phyloP scores from a whole-genome alignment of 2,888 invertebrate species.

The Erannis defoliaria region DNA sequence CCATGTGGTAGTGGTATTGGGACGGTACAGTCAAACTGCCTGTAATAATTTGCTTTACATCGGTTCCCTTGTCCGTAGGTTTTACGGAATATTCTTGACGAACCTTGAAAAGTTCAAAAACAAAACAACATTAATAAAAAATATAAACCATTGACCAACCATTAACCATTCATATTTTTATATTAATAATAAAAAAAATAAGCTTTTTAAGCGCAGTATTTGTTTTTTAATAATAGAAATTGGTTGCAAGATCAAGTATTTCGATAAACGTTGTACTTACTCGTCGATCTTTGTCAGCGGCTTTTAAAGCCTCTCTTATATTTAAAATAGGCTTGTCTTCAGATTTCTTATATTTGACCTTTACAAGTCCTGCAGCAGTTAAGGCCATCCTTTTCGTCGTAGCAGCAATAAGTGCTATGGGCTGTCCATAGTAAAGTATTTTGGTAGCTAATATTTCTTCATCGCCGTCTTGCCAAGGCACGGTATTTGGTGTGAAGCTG shows the following conservation, averaged over 20 bases:
- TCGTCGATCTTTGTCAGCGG: slow-evolving; percentile 73
- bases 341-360: slow-evolving; percentile 84
- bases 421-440: slow-evolving; percentile 90
- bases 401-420: slow-evolving; percentile 91
- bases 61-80: slow-evolving; percentile 68
- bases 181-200: too few species aligned
- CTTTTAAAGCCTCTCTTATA: slow-evolving; percentile 81
- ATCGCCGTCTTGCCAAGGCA: slow-evolving; percentile 64
- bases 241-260: neutral
- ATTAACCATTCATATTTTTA: too few species aligned
- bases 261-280: slow-evolving; percentile 55
- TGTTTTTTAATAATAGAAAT: too few species aligned
- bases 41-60: slow-evolving; percentile 81
- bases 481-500: slow-evolving; percentile 76
- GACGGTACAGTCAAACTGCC: slow-evolving; percentile 85
- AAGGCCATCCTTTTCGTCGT: slow-evolving; percentile 79
- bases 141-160: too few species aligned
- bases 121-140: too few species aligned
- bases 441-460: slow-evolving; percentile 86
- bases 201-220: too few species aligned
- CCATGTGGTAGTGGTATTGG: slow-evolving; percentile 94
- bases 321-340: slow-evolving; percentile 73
- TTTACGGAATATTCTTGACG: slow-evolving; percentile 64
- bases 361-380: slow-evolving; percentile 70
- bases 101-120: slow-evolving; percentile 55